Conservation (phyloP, 2,113 vertebrate species). For the Natator depressus region DNA sequence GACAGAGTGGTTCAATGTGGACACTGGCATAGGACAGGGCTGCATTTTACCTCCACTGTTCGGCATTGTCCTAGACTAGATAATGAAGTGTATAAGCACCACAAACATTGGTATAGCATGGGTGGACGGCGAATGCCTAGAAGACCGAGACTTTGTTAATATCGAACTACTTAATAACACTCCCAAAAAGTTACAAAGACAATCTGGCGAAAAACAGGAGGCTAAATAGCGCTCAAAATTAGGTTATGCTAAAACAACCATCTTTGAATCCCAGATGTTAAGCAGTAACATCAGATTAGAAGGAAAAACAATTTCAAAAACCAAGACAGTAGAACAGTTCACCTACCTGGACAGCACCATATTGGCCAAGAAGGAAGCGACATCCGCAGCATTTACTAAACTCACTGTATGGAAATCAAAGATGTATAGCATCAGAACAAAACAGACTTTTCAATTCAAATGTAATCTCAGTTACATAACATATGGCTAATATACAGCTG, state of each 20-base stretch:
- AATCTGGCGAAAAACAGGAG: not conserved
- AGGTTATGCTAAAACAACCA: not conserved
- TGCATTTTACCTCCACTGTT: not conserved
- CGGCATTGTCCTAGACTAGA: not conserved
- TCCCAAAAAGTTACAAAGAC: not conserved
- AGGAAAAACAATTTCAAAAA: rapidly evolving
- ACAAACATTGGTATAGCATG: not conserved
- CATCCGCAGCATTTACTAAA: not conserved
- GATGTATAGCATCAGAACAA: not conserved
- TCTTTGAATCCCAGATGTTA: not conserved
- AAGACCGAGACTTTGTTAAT: not conserved
- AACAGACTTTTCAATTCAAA: not conserved
- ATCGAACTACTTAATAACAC: not conserved
- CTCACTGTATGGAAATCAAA: not conserved
- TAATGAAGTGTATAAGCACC: not conserved
- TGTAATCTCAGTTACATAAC: not conserved
- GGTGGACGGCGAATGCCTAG: not conserved
- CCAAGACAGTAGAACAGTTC: not conserved
- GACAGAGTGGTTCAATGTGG: not conserved
- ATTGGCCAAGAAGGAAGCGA: not conserved
- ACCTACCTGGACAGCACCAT: not conserved
- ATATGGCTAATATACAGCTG: not conserved
- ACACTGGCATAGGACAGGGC: not conserved
- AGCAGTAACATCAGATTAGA: not conserved
- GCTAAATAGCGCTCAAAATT: not conserved